Evolutionary conservation across 2,113 vertebrate genomes (phyloP).

Genomic region (Oreotrochilus melanogaster): DNA sequence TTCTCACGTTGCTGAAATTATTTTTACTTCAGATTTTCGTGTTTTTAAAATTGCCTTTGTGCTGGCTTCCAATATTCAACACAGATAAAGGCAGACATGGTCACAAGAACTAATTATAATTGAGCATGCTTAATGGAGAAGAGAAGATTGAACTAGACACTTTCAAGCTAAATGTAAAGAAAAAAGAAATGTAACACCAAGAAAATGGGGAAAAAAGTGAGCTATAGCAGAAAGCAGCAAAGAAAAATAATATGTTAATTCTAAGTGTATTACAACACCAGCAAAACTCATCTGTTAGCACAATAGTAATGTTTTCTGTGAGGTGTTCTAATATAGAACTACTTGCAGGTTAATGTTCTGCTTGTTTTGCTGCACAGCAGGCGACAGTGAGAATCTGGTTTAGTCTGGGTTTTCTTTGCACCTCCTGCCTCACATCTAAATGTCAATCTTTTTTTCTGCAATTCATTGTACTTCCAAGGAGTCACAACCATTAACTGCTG

Average conservation of each 20-base stretch:
- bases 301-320: background rate
- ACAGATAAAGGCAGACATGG: background rate
- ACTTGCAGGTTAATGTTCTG: slow-evolving; percentile 10
- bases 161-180: background rate
- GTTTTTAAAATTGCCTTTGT: background rate
- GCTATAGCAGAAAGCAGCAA: background rate
- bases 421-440: background rate
- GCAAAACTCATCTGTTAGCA: background rate
- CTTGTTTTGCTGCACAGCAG: background rate
- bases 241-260: background rate
- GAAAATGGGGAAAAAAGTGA: background rate
- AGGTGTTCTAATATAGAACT: background rate
- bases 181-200: background rate
- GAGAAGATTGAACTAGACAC: background rate
- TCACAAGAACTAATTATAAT: background rate
- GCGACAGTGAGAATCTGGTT: background rate
- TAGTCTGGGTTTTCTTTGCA: background rate
- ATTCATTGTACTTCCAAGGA: background rate
- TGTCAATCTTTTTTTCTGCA: background rate
- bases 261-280: background rate
- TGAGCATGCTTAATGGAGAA: background rate
- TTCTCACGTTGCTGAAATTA: background rate
- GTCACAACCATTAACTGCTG: background rate
- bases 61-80: background rate
- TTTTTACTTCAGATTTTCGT: background rate